Conservation (phyloP, 2,888 invertebrate species). For the Electrophaes corylata region DNA sequence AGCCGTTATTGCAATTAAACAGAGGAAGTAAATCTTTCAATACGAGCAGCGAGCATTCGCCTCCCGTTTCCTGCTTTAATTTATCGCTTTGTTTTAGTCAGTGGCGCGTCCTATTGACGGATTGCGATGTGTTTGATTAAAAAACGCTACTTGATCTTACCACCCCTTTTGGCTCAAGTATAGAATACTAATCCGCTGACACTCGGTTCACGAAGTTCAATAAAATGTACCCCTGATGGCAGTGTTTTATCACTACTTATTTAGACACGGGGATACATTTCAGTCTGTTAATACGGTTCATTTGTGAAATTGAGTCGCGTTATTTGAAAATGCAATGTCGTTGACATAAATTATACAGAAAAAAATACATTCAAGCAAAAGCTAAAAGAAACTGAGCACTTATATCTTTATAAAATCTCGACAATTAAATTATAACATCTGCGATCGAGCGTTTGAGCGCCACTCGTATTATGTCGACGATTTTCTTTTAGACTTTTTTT, state of each 20-base stretch:
- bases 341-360: conserved; percentile 3
- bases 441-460: conserved; percentile 47
- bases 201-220: conserved; percentile 44
- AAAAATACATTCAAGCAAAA: conserved; percentile 4
- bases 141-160: conserved; percentile 71
- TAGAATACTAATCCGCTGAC: conserved; percentile 54
- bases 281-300: conserved; percentile 27
- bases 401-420: conserved; percentile 26
- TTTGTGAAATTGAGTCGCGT: conserved; percentile 16
- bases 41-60: conserved; percentile 79
- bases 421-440: conserved; percentile 56
- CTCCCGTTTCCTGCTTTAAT: conserved; percentile 80
- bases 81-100: conserved; percentile 84
- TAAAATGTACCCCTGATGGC: conserved; percentile 45
- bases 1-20: conserved; percentile 85
- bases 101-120: conserved; percentile 79
- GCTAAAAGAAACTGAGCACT: conserved; percentile 14
- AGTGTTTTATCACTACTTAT: conserved; percentile 41
- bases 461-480: conserved; percentile 51
- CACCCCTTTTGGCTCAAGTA: conserved; percentile 61
- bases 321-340: background rate
- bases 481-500: conserved; percentile 47
- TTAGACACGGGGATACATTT: conserved; percentile 38
- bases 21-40: conserved; percentile 85
- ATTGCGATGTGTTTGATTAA: conserved; percentile 82